Base-by-base conservation (phyloP, 2,113 vertebrate genomes). In the Brienomyrus brachyistius region DNA sequence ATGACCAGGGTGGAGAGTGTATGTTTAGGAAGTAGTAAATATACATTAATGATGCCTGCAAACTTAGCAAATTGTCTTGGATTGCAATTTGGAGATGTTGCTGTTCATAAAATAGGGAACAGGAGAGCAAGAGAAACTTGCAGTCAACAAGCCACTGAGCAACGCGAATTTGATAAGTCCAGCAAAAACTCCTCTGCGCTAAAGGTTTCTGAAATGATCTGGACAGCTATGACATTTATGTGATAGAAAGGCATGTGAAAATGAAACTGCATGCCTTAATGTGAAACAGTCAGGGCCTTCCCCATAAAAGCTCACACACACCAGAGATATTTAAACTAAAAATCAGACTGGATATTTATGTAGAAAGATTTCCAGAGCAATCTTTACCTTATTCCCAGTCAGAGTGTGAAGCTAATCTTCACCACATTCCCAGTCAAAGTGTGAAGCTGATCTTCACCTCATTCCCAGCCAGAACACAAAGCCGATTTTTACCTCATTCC, bases 21-120 rank as follows among this genome's bases (percentile, higher is more conserved):
- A 48, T 80, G 74, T 74, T 47, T 80, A 52, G 47, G 59, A 70
- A 47, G 31, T 52, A 52, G 74, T 56, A 80, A 82, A 82, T 56
- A 40, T 21, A 47, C 51, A 56, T 51, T 47, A 89, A 89, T 31
- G 45, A 89, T 89, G 66, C 40, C 47, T 47, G 87, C 86, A 66
- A 27, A 70, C 43, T 45, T 70, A 19, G 23, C 62, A 45, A 45
- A 88, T 88, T 88, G 87, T 62, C 40, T 88, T 88, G 86, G 40
- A 62, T 88, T 88, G 43, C 27, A 23, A 70, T 74, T 27, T 74
- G 66, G 43, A 70, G 35, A 21, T 88, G 27, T 88, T 70, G 27
- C 43, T 88, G 62, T 48, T 89, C 35, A 9, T 80, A 27, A 35
- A 80, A 52, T 54, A 15, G 9, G n/a, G 70, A 31, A 77, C n/a